Base-by-base conservation (phyloP, 2,888 invertebrate genomes). In the Zaprionus lineosus region DNA sequence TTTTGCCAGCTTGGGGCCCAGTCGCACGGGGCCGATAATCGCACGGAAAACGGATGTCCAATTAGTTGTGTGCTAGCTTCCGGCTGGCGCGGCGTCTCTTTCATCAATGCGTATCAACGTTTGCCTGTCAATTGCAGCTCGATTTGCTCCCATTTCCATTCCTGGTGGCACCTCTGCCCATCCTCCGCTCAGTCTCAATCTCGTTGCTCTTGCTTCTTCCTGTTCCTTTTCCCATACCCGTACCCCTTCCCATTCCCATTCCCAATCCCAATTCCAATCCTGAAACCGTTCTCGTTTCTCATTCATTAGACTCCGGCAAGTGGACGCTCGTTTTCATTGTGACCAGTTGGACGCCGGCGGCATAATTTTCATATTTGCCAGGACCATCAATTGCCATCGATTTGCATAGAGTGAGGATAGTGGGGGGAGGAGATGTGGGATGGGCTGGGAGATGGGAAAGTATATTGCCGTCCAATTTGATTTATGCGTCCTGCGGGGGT, bases 1-100 rank as follows among this genome's bases (percentile, higher is more conserved):
- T 61, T 24, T 21, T 53, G 56, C 39, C 33, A 39, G 9, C 16
- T 9, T 8, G 2, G 24, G 16, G 18, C 19, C 14, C 28, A 37
- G 24, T 36, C 24, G 39, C 58, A n/a, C 56, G 39, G 48, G 48
- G 39, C 66, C 78, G 84, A 86, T 88, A 87, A 88, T 84, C 75
- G 76, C 56, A 79, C 74, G 86, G 84, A 84, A 74, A 79, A 74
- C 85, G 88, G 87, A 88, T 84, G 87, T 88, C 87, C 87, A 87
- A 87, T 87, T 87, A 87, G 87, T 84, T 81, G 84, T 78, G 63
- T 75, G 76, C 77, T 82, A 72, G 81, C 74, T 86, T 87, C 88
- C 88, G 78, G 78, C 83, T 60, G 41, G 24, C 43, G 37, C 31
- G 33, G 55, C 50, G 46, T 55, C 41, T 7, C 33, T 72, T 67